Percentiles rank a stretch among this genome's conserved stretches.
These are phyloP conservation scores for Drosophila leontia DNA, from an alignment of 1,140 invertebrate genomes.

Conservation along the genomic window DNA sequence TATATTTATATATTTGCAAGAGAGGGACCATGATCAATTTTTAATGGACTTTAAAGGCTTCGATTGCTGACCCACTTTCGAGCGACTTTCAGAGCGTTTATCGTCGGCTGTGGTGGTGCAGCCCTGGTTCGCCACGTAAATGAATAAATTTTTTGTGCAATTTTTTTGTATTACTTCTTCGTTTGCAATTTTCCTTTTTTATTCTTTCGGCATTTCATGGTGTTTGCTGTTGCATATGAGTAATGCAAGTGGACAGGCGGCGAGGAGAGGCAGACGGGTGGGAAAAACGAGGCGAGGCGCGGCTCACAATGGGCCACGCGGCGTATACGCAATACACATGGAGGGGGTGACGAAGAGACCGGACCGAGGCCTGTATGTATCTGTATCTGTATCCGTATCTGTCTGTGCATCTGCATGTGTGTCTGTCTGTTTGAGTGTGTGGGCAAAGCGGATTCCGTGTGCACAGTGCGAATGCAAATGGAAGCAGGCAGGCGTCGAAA, in stretches of 20 bases:
- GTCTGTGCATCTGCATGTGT: constrained; percentile 21
- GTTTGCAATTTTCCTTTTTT: constrained; percentile 17
- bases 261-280: not conserved
- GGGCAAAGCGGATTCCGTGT: constrained; percentile 73
- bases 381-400: constrained; percentile 12
- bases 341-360: constrained; percentile 12
- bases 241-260: constrained; percentile 68
- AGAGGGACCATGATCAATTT: constrained; percentile 31
- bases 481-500: constrained; percentile 64
- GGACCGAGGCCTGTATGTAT: constrained; percentile 58
- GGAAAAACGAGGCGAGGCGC: constrained; percentile 51
- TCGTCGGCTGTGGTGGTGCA: constrained; percentile 32
- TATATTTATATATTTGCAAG: constrained; percentile 10
- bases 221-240: constrained; percentile 63
- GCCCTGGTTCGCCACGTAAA: constrained; percentile 69
- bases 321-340: constrained; percentile 69
- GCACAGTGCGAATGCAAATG: constrained; percentile 62
- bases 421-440: constrained; percentile 28
- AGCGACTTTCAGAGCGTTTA: constrained; percentile 31
- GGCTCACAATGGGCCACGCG: constrained; percentile 75
- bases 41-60: constrained; percentile 47
- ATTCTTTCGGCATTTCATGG: constrained; percentile 13
- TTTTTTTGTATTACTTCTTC: constrained; percentile 72
- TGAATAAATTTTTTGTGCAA: constrained; percentile 74
- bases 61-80: constrained; percentile 53